These are phyloP conservation scores for Drosophila equinoxialis DNA, from an alignment of 1,140 invertebrate species.

Conservation along the genomic window DNA sequence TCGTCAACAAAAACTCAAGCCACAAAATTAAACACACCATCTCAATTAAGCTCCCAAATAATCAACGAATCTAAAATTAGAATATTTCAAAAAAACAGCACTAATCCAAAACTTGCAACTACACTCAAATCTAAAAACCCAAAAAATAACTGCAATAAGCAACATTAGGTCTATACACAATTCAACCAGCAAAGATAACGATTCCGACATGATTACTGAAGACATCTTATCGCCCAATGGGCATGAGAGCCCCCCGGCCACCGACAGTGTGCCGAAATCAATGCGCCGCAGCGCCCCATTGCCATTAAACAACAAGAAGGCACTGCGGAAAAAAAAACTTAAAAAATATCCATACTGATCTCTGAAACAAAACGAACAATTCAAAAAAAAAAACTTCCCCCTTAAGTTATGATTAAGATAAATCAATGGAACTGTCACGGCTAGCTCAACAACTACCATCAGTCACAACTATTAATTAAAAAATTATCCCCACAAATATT, in stretches of 20 bases:
- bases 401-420: conserved; percentile 16
- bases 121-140: conserved; percentile 1
- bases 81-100: background rate
- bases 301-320: too few species aligned
- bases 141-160: background rate
- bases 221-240: too few species aligned
- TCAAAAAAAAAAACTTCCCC: background rate
- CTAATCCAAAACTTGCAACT: background rate
- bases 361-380: conserved; percentile 12
- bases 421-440: conserved; percentile 20
- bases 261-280: too few species aligned
- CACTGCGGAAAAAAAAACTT: conserved; percentile 2
- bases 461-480: conserved; percentile 23
- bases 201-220: conserved; percentile 13
- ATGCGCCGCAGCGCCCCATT: too few species aligned
- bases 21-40: too few species aligned
- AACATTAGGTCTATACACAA: conserved; percentile 14
- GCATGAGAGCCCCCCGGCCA: too few species aligned
- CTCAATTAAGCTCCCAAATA: too few species aligned
- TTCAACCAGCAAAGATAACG: conserved; percentile 15
- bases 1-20: too few species aligned
- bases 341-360: conserved; percentile 3
- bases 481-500: conserved; percentile 22
- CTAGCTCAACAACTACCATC: conserved; percentile 21
- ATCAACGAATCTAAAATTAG: too few species aligned